Percentiles rank a stretch among this genome's conserved stretches.
Evolutionary conservation across 2,113 vertebrate genomes (phyloP).

Genomic region (Pleuronectes platessa): DNA sequence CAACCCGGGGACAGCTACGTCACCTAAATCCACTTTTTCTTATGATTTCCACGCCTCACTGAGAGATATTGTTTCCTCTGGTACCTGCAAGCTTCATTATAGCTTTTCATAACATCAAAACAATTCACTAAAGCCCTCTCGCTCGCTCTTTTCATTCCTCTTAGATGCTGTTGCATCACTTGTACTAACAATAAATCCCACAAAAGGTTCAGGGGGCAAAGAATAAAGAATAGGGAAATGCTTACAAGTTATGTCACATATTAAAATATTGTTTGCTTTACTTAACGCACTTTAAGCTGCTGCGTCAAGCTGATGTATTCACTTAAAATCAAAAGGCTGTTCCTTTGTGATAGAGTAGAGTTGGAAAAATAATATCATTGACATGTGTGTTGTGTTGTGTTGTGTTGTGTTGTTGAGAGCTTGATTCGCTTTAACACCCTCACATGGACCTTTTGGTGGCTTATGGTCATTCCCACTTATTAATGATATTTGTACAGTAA

Average conservation of each 20-base stretch:
- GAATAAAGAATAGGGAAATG: constrained; percentile 2
- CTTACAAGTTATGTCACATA: constrained; percentile 34
- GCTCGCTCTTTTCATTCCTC: constrained; percentile 26
- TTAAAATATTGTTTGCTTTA: constrained; percentile 4
- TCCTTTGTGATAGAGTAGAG: no score
- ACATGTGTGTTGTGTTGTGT: neutral
- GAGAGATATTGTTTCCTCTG: constrained; percentile 28
- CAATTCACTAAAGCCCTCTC: constrained; percentile 7
- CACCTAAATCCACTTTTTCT: constrained; percentile 35
- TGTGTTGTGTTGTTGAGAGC: neutral
- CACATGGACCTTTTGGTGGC: neutral
- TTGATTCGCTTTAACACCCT: constrained; percentile 2
- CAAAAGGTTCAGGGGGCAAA: constrained; percentile 4
- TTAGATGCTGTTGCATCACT: constrained; percentile 46
- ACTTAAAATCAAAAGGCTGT: neutral
- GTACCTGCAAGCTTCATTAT: neutral
- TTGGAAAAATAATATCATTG: constrained; percentile 1
- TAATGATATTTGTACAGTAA: neutral
- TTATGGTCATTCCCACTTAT: neutral
- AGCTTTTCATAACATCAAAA: constrained; percentile 26
- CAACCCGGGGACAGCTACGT: constrained; percentile 38
- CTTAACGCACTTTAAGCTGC: constrained; percentile 2
- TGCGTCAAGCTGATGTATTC: neutral
- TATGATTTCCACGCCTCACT: neutral
- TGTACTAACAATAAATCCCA: constrained; percentile 32